Evolutionary conservation across 2,797 vertebrate species (phyloP), one percentile per base, ranked within the genome.

Genomic region (Mareca penelope): DNA sequence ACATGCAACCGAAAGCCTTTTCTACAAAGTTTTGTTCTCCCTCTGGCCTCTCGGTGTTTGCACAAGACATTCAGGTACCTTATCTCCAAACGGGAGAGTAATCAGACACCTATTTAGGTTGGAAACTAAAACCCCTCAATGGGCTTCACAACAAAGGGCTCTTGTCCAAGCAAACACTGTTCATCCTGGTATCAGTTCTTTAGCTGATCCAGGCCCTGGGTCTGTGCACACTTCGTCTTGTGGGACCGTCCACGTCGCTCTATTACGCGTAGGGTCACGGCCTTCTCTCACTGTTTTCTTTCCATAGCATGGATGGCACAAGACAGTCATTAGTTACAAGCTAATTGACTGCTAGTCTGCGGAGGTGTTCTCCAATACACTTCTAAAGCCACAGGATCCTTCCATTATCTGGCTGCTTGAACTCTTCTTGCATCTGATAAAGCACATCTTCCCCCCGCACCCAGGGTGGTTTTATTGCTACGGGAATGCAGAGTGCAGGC

Each of bases 51-150:
- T 35, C 29, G 0, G 1, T 93, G 83, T 90, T 90, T 91, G 92
- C 87, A 92, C 89, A 95, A 70, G 82, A 24, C 80, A 15, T 81
- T 77, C 82, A 90, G 93, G 93, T 91, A 53, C 87, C 91, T 95
- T 89, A 94, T 91, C 93, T 91, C 71, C 7, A 11, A 48, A 71
- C 6, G 14, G 44, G 59, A 80, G 65, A 44, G 81, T 86, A 95
- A 94, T 76, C 78, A 84, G 89, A 81, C 85, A 85, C 91, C 80
- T 75, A 8, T 35, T 68, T 19, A 40, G 50, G 75, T 42, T 85
- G 55, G 91, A 93, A 90, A 91, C 80, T 52, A 17, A 94, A 42
- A 4, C 63, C 63, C 26, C 89, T 94, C 85, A 6, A 42, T 80
- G 35, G 72, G 12, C 46, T n/a, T 33, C 52, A 80, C 87, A 44